Percentiles rank a stretch among this genome's conserved stretches.
phyloP scores from a whole-genome alignment of 64 coral and sea anemone species.

The Pachyseris speciosa region DNA sequence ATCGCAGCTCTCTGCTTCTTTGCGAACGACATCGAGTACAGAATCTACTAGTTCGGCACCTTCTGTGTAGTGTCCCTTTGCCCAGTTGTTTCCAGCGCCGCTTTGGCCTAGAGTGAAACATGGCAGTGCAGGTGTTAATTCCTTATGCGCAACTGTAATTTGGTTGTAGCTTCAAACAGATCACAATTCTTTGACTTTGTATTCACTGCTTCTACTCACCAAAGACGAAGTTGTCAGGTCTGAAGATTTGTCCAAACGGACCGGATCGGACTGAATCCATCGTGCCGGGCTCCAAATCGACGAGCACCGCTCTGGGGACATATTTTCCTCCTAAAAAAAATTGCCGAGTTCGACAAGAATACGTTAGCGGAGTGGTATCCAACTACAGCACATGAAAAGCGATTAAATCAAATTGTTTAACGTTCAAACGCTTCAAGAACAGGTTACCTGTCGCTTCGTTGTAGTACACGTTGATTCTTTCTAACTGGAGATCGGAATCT shows the following conservation, averaged over 20 bases:
- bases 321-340: conserved; percentile 53
- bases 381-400: neutral
- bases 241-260: conserved; percentile 50
- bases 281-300: conserved; percentile 64
- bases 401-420: too few relatives aligned
- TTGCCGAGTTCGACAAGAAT: neutral
- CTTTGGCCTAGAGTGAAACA: conserved; percentile 39
- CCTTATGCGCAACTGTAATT: neutral
- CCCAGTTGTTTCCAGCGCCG: conserved; percentile 71
- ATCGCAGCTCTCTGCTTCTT: conserved; percentile 59
- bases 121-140: neutral
- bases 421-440: neutral
- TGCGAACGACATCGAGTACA: conserved; percentile 64
- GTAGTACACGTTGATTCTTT: conserved; percentile 67
- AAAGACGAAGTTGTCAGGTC: conserved; percentile 70
- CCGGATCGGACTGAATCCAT: conserved; percentile 74
- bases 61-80: conserved; percentile 67
- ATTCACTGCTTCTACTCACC: conserved; percentile 24
- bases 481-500: conserved; percentile 64
- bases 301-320: conserved; percentile 55
- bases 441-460: conserved; percentile 47
- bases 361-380: neutral
- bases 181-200: neutral
- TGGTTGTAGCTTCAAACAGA: neutral
- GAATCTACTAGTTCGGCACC: conserved; percentile 49